Evolutionary conservation across 2,888 invertebrate genomes (phyloP), one percentile per base, ranked within the genome.

Genomic region (Dastarcus helophoroides): DNA sequence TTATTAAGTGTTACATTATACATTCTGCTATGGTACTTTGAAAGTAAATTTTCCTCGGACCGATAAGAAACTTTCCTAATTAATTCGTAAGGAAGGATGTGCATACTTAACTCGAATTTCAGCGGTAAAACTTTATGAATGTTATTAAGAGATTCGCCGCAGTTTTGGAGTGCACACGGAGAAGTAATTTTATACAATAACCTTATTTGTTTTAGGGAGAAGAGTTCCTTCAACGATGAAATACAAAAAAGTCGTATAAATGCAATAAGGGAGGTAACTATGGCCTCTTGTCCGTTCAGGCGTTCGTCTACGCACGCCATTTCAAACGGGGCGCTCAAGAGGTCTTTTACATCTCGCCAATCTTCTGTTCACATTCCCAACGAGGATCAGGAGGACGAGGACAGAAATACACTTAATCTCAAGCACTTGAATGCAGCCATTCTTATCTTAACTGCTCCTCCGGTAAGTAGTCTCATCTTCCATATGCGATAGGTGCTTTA

Each of bases 341-440:
- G 51, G 38, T 46, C 47, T 23, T 43, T 54, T 38, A 63, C 73
- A 16, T 66, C 70, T 15, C 60, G 77, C 38, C 78, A 78, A 58
- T 71, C 76, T 11, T 78, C 77, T 2, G 59, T 78, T 29, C 77
- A 77, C 46, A 65, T 77, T 22, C 61, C 69, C 7, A 43, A 48
- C 30, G 38, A 41, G 9, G 68, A 69, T 1, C 71, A 74, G 33
- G 76, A 76, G 14, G 68, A 68, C 26, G 71, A 69, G 21, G 72
- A 72, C 40, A 68, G 66, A 40, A 73, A 73, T 50, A 76, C 79
- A 2, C 64, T 82, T 39, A 81, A 80, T 43, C 58, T 86, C 56
- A 83, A 80, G 58, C 79, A 84, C 54, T 65, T 88, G 46, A 81
- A 80, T 52, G 78, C 82, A 51, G 86, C 86, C 19, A 73, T 88